Evolutionary conservation across 1,140 invertebrate species (phyloP).

Genomic region (Zaprionus ornatus): DNA sequence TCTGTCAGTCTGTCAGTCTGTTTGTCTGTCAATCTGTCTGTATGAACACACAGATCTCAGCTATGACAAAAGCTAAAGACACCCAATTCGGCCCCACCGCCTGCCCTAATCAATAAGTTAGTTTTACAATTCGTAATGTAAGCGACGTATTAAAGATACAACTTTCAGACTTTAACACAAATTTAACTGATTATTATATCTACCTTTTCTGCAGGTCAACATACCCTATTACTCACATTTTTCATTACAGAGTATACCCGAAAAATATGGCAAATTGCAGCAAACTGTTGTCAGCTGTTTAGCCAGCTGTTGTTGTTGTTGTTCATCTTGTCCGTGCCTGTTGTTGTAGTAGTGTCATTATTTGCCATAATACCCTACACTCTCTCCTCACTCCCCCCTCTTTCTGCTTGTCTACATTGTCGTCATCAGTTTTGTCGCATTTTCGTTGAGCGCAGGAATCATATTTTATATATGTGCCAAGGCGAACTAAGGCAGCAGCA

Average conservation of each 20-base stretch:
- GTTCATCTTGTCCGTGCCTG: too few relatives aligned
- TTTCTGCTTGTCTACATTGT: conserved; percentile 43
- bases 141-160: too few relatives aligned
- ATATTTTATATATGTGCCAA: conserved; percentile 62
- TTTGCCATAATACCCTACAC: conserved; percentile 64
- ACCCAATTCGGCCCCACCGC: too few relatives aligned
- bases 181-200: background rate
- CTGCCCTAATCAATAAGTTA: too few relatives aligned
- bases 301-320: conserved; percentile 4
- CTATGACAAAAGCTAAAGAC: too few relatives aligned
- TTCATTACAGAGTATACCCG: conserved; percentile 8
- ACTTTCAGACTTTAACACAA: too few relatives aligned
- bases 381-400: background rate
- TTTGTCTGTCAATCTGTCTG: too few relatives aligned
- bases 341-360: conserved; percentile 62
- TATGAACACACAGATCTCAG: too few relatives aligned
- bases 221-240: background rate
- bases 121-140: too few relatives aligned
- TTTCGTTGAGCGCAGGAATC: conserved; percentile 64
- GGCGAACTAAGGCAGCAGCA: conserved; percentile 33
- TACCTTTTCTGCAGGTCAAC: background rate
- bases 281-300: conserved; percentile 60
- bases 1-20: too few relatives aligned
- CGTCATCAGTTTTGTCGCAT: conserved; percentile 78
- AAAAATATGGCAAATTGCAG: conserved; percentile 57